Conservation (phyloP, 2,797 vertebrate species). For the Xenentodon cancila region DNA sequence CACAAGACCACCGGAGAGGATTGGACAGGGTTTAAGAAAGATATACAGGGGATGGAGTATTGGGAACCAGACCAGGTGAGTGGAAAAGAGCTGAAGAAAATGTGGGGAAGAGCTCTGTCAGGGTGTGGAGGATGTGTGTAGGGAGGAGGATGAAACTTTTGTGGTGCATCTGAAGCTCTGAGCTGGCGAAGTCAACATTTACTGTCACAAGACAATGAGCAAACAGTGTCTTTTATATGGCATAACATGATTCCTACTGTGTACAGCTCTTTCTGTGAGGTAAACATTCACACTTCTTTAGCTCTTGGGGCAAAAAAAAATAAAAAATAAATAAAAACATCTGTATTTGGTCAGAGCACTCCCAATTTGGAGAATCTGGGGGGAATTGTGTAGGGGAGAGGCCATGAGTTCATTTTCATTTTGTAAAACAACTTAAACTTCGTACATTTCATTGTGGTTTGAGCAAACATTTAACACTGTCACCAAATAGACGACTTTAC, state of each 20-base stretch:
- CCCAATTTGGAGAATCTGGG: too few species aligned
- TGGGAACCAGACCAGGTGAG: constrained; percentile 34
- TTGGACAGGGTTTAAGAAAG: constrained; percentile 50
- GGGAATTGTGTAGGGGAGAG: too few species aligned
- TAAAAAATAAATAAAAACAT: too few species aligned
- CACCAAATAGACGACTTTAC: too few species aligned
- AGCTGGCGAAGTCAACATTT: neutral
- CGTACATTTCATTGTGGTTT: too few species aligned
- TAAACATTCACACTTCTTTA: neutral
- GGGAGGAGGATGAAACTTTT: neutral
- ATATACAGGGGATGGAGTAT: constrained; percentile 42
- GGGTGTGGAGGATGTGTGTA: constrained; percentile 3
- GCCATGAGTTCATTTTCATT: too few species aligned
- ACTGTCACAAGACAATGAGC: neutral
- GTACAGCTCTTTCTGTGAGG: constrained; percentile 2
- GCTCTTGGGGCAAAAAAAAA: neutral
- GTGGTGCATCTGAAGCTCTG: neutral
- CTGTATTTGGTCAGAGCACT: too few species aligned
- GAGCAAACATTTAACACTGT: too few species aligned
- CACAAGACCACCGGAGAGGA: constrained; percentile 58
- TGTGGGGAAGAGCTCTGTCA: constrained; percentile 11
- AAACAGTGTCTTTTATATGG: neutral
- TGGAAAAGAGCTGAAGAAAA: constrained; percentile 18
- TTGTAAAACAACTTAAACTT: too few species aligned
- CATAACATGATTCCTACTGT: too few species aligned